A percentile compares a stretch with the other conserved stretches of the same genome.
These are phyloP conservation scores for Hoplias malabaricus DNA, from an alignment of 2,113 vertebrate species.

Conservation along the genomic window DNA sequence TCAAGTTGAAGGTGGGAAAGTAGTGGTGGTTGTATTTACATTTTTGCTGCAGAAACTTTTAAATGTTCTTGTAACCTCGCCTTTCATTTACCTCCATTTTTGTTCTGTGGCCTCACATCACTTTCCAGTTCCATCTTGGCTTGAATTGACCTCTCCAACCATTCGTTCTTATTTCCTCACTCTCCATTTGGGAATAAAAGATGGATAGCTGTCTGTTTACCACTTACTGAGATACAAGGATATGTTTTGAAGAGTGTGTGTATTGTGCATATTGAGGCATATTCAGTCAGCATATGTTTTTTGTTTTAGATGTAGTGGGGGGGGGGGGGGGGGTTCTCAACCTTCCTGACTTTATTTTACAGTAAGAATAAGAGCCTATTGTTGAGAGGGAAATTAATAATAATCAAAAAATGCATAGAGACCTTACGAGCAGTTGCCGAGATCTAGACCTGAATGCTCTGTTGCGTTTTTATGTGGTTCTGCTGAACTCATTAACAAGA, in stretches of 20 bases:
- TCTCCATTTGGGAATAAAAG: not conserved
- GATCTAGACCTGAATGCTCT: no score
- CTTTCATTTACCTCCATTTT: not conserved
- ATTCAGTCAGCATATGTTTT: not conserved
- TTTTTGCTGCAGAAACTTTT: no score
- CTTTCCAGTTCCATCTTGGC: not conserved
- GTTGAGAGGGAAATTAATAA: not conserved
- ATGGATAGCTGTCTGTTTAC: not conserved
- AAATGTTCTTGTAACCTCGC: not conserved
- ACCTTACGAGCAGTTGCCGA: not conserved
- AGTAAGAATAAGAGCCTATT: not conserved
- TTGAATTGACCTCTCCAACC: no score
- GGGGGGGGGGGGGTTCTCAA: no score
- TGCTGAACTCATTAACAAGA: not conserved
- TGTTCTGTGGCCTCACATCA: not conserved
- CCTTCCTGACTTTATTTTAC: not conserved
- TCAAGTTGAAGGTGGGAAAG: no score
- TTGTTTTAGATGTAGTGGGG: not conserved
- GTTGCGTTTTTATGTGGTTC: not conserved
- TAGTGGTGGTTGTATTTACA: no score
- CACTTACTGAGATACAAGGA: not conserved
- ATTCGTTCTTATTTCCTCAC: not conserved
- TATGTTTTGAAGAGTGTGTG: not conserved
- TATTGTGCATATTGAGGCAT: not conserved
- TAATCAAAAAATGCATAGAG: not conserved